Evolutionary conservation across 1,140 invertebrate species (phyloP).

Genomic region (Littorina saxatilis): DNA sequence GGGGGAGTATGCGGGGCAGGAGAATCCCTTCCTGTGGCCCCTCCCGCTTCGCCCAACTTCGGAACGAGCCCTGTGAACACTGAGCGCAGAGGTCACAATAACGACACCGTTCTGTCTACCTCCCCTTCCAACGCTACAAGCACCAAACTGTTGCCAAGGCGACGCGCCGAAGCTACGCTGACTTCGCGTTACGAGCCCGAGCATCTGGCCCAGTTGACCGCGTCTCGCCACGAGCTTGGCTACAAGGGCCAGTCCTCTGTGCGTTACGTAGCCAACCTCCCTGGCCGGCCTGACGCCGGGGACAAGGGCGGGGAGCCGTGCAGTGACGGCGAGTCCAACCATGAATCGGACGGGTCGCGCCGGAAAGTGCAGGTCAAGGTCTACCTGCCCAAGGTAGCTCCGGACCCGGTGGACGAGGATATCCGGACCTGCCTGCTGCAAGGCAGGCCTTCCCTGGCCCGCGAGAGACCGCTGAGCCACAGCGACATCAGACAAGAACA

Average conservation of each 20-base stretch:
- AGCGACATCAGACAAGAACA: slow-evolving; percentile 7
- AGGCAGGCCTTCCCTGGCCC: slow-evolving; percentile 8
- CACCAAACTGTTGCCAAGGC: no score
- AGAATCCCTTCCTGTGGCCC: not conserved
- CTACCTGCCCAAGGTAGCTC: slow-evolving; percentile 38
- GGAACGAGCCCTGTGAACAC: not conserved
- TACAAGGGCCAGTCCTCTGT: not conserved
- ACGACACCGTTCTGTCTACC: not conserved
- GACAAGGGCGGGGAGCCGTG: not conserved
- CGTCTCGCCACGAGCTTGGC: not conserved
- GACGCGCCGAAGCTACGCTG: no score
- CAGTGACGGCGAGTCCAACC: slow-evolving; percentile 9
- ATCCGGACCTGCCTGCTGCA: slow-evolving; percentile 20
- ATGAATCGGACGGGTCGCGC: not conserved
- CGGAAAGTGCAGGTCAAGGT: slow-evolving; percentile 41
- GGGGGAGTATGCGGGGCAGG: not conserved
- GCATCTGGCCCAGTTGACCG: not conserved
- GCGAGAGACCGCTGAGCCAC: slow-evolving; percentile 30
- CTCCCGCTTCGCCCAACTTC: not conserved
- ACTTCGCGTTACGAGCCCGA: no score
- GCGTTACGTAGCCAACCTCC: not conserved
- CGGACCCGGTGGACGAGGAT: slow-evolving; percentile 35
- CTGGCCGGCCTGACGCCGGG: not conserved
- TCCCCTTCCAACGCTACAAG: not conserved
- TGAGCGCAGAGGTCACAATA: not conserved